Percentiles rank a stretch among this genome's conserved stretches.
Evolutionary conservation across 2,113 vertebrate species (phyloP).

Genomic region (Gallinago undulata): DNA sequence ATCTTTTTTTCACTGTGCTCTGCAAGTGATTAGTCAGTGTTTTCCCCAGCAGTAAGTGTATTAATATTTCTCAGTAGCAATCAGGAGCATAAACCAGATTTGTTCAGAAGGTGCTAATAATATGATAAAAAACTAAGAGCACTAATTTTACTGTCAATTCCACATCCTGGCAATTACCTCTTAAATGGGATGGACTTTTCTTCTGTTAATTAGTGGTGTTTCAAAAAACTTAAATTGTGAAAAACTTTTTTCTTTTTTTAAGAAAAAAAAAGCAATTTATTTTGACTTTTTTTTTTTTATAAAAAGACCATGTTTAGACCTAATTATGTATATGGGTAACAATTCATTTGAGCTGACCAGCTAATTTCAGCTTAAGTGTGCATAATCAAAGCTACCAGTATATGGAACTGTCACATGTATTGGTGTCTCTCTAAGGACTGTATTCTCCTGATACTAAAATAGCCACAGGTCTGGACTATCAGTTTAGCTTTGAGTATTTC

Average conservation of each 20-base stretch:
- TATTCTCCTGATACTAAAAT: not conserved
- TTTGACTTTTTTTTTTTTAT: not conserved
- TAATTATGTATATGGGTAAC: not conserved
- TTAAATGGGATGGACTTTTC: conserved; percentile 47
- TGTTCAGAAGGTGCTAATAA: conserved; percentile 49
- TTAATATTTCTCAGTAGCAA: conserved; percentile 60
- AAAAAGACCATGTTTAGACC: not conserved
- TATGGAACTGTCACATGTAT: not conserved
- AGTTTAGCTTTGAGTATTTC: not conserved
- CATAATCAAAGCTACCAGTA: not conserved
- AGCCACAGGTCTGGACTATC: not conserved
- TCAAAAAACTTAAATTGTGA: not conserved
- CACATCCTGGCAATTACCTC: conserved; percentile 49
- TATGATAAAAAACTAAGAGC: conserved; percentile 30
- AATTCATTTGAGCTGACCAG: not conserved
- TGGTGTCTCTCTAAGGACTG: not conserved
- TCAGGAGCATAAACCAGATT: conserved; percentile 34
- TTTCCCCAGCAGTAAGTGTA: conserved; percentile 4
- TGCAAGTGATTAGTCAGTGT: conserved; percentile 11
- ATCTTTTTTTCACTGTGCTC: not conserved
- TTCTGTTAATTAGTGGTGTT: conserved; percentile 47
- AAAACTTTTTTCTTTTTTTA: not conserved
- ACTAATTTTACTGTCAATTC: conserved; percentile 70
- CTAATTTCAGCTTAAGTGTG: not conserved
- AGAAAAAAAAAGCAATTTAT: not conserved